Evolutionary conservation across 2,888 invertebrate species (phyloP), one percentile per base, ranked within the genome.

Genomic region (Clivina fossor): DNA sequence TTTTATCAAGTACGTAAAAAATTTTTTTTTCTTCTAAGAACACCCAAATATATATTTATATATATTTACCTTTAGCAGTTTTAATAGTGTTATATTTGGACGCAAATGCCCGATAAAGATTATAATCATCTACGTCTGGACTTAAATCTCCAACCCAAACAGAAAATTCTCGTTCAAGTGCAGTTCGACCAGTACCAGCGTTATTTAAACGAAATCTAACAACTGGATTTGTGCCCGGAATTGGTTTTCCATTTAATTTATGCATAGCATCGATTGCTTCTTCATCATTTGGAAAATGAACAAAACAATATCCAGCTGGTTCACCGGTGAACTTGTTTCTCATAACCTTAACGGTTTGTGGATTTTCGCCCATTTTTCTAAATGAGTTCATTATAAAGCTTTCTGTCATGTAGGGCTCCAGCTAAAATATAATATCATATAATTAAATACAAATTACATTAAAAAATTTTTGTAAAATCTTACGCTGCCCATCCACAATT

Each of bases 111-210:
- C 93, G 84, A 71, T 93, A 96, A 5, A 97, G 76, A 20, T 88
- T 89, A 72, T 94, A 92, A 73, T 97, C 96, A 73, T 97, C 96
- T 7, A 97, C 95, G 73, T 96, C 95, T 9, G 86, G 82, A 62
- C 91, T 90, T 16, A 97, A 79, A 72, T 96, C 96, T 8, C 96
- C 96, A 22, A 97, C 94, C 93, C 95, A 97, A 46, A 97, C 86
- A 9, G 95, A 94, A 73, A 89, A 95, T 69, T 96, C 96, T 53
- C 90, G 78, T 64, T 92, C 92, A 38, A 85, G 78, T 1, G 83
- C 81, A 62, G 79, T 69, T 60, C 84, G 82, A 1, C 81, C 80
- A 13, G 83, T 88, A 62, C 93, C 93, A 2, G 93, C 93, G 64
- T 92, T 92, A 68, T 95, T 95, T 41, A 95, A 74, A 51, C 93